Conservation (phyloP, 2,888 invertebrate genomes). For the Eupeodes luniger region DNA sequence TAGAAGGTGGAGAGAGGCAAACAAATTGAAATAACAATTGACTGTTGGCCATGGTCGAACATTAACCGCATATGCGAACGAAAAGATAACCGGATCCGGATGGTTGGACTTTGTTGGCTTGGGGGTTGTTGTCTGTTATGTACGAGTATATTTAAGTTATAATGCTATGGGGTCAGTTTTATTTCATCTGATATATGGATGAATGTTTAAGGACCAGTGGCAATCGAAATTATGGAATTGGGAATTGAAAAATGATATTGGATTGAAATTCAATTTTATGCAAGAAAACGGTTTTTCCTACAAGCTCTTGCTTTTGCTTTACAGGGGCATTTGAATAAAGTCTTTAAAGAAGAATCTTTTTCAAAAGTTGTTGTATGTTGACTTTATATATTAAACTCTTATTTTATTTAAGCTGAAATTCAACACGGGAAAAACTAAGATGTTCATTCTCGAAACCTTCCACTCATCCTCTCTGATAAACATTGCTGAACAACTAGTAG, state of each 20-base stretch:
- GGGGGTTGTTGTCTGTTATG: constrained; percentile 19
- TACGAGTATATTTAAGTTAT: not conserved
- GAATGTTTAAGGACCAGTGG: constrained; percentile 16
- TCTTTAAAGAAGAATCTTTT: too few relatives aligned
- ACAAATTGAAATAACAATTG: constrained; percentile 75
- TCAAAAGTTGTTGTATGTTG: too few relatives aligned
- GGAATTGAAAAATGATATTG: constrained; percentile 63
- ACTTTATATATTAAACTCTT: too few relatives aligned
- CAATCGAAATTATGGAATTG: constrained; percentile 49
- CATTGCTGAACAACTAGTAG: too few relatives aligned
- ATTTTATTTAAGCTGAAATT: too few relatives aligned
- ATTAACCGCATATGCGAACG: constrained; percentile 62
- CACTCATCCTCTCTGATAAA: too few relatives aligned
- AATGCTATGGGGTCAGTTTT: not conserved
- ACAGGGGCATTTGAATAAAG: too few relatives aligned
- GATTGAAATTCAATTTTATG: constrained; percentile 64
- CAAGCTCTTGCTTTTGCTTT: too few relatives aligned
- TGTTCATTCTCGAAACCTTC: too few relatives aligned
- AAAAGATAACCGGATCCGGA: constrained; percentile 54
- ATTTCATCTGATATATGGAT: not conserved
- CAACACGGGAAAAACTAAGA: too few relatives aligned
- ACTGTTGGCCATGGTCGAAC: constrained; percentile 60
- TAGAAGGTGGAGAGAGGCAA: constrained; percentile 6
- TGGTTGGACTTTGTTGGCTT: constrained; percentile 48
- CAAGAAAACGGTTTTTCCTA: not conserved